Evolutionary conservation across 1,140 invertebrate genomes (phyloP).

Genomic region (Drosophila subobscura): DNA sequence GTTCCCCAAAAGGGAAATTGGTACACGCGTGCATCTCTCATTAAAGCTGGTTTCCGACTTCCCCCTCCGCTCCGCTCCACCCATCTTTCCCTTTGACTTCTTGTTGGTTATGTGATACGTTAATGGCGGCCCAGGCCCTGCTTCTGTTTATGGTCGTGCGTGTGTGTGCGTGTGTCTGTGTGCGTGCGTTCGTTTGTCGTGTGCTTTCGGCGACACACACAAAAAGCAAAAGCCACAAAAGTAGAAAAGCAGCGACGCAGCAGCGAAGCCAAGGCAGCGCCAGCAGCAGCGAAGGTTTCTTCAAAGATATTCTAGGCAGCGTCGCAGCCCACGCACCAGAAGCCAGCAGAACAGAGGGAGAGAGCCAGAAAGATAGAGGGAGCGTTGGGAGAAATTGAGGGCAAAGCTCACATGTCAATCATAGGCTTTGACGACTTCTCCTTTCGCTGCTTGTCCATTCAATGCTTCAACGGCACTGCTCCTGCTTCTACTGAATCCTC

Average conservation of each 20-base stretch:
- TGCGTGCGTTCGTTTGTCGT: constrained; percentile 5
- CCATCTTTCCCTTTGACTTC: constrained; percentile 1
- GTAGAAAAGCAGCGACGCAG: constrained; percentile 2
- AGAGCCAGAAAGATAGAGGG: not conserved
- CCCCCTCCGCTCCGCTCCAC: not conserved
- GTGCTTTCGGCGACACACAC: constrained; percentile 18
- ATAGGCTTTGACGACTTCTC: constrained; percentile 2
- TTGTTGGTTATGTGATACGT: constrained; percentile 34
- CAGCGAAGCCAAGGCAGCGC: constrained; percentile 4
- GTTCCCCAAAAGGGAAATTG: constrained; percentile 47
- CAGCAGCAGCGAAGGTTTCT: constrained; percentile 32
- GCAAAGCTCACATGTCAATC: constrained; percentile 56
- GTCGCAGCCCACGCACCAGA: constrained; percentile 25
- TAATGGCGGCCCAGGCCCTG: constrained; percentile 20
- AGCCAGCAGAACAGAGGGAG: not conserved
- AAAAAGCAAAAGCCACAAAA: constrained; percentile 6
- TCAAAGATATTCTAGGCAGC: constrained; percentile 43
- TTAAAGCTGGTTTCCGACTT: constrained; percentile 17
- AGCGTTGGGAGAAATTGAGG: not conserved
- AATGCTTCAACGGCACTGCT: too few species aligned
- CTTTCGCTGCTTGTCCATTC: not conserved
- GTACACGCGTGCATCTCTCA: constrained; percentile 50
- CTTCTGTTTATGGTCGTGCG: constrained; percentile 2
- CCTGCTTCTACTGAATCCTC: too few species aligned
- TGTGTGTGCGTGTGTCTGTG: constrained; percentile 6